These are phyloP conservation scores for Peromyscus maniculatus DNA, from an alignment of 2,113 vertebrate species.

Conservation along the genomic window DNA sequence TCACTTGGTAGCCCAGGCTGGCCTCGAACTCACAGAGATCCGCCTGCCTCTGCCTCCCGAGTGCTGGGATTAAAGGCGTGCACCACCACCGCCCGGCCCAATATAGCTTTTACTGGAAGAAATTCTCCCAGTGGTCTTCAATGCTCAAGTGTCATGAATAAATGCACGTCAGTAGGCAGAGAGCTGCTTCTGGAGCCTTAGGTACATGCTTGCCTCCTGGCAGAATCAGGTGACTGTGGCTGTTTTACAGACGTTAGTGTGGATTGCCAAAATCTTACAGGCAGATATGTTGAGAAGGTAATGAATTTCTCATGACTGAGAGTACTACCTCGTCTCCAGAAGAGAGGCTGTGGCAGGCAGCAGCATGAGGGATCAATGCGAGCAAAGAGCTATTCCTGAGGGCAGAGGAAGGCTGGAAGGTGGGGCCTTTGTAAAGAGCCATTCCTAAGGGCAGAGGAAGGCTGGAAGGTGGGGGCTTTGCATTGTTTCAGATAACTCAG, in stretches of 20 bases:
- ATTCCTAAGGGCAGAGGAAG: background rate
- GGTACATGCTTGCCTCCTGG: slow-evolving; percentile 4
- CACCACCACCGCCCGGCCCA: no score
- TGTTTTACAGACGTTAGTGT: background rate
- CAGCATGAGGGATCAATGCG: background rate
- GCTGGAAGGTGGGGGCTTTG: background rate
- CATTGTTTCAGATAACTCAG: background rate
- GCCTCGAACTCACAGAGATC: no score
- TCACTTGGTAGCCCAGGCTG: no score
- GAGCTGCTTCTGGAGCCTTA: background rate
- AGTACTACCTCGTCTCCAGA: background rate
- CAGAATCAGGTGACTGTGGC: background rate
- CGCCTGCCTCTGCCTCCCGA: no score
- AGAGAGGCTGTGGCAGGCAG: background rate
- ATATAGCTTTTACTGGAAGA: background rate
- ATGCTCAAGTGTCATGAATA: background rate
- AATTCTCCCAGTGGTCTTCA: background rate
- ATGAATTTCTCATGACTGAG: background rate
- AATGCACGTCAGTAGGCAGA: background rate
- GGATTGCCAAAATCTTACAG: background rate
- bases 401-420: background rate
- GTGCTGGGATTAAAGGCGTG: no score
- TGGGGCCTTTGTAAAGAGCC: background rate
- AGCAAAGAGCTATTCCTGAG: background rate
- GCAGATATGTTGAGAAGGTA: background rate